Conservation (phyloP, 2,797 vertebrate species). For the Sardinella longiceps region DNA sequence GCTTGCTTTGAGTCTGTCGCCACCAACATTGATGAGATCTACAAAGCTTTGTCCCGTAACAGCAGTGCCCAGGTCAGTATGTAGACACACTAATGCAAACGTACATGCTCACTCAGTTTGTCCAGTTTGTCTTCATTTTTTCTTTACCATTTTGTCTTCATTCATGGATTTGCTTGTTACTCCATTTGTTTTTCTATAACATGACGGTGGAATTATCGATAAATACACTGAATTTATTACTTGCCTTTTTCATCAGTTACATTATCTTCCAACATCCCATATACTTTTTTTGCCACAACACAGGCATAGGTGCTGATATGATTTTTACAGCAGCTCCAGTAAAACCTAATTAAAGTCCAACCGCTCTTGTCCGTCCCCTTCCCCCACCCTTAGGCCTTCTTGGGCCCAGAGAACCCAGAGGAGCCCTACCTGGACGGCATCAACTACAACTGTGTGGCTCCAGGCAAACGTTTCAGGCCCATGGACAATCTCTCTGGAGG, state of each 20-base stretch:
- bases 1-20: constrained; percentile 92
- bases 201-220: not conserved
- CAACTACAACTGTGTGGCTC: constrained; percentile 95
- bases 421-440: constrained; percentile 94
- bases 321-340: too few species aligned
- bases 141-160: not conserved
- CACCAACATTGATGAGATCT: constrained; percentile 95
- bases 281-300: too few species aligned
- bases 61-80: constrained; percentile 87
- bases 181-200: not conserved
- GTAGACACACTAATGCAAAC: not conserved
- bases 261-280: too few species aligned
- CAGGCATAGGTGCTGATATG: too few species aligned
- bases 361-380: not conserved
- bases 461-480: constrained; percentile 90
- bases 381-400: constrained; percentile 77
- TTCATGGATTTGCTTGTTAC: not conserved
- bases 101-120: not conserved
- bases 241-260: too few species aligned
- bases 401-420: constrained; percentile 92
- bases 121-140: not conserved
- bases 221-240: too few species aligned
- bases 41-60: constrained; percentile 91
- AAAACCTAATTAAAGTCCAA: too few species aligned
- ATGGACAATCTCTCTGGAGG: constrained; percentile 96